A percentile compares a stretch with the other conserved stretches of the same genome.
Conservation (phyloP, 2,888 invertebrate species). For the Hirtodrosophila trivittata region DNA sequence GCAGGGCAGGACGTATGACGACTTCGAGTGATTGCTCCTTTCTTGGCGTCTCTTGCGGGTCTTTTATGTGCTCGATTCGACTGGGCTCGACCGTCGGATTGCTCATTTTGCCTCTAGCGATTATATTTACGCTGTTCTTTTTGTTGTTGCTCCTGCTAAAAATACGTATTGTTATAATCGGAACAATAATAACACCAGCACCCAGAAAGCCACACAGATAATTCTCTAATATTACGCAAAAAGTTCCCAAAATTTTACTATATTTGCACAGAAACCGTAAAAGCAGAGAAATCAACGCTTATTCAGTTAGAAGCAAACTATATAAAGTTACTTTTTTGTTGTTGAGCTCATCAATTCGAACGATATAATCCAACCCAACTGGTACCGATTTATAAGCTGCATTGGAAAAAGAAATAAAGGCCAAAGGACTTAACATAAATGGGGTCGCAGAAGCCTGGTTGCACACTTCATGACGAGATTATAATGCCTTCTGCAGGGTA, state of each 20-base stretch:
- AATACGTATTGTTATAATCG: slow-evolving; percentile 64
- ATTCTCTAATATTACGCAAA: too few relatives aligned
- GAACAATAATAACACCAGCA: slow-evolving; percentile 26
- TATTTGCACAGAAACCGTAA: too few relatives aligned
- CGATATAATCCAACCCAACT: too few relatives aligned
- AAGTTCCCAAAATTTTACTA: too few relatives aligned
- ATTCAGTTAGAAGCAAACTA: too few relatives aligned
- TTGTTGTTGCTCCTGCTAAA: slow-evolving; percentile 30
- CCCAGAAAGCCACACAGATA: background rate
- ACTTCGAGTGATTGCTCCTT: slow-evolving; percentile 59
- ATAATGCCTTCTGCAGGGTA: background rate
- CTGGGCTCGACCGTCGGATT: slow-evolving; percentile 36
- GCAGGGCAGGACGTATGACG: slow-evolving; percentile 5
- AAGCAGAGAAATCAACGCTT: too few relatives aligned
- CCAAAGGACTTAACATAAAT: background rate
- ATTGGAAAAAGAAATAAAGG: too few relatives aligned
- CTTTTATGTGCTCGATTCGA: slow-evolving; percentile 46
- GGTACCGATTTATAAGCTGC: too few relatives aligned
- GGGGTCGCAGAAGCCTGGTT: background rate
- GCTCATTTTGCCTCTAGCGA: slow-evolving; percentile 67
- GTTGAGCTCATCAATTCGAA: too few relatives aligned
- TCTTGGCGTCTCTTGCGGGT: slow-evolving; percentile 41
- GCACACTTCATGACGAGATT: background rate
- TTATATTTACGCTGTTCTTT: slow-evolving; percentile 36
- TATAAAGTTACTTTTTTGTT: too few relatives aligned